Base-by-base conservation (phyloP, 2,113 vertebrate genomes). In the Riparia riparia region DNA sequence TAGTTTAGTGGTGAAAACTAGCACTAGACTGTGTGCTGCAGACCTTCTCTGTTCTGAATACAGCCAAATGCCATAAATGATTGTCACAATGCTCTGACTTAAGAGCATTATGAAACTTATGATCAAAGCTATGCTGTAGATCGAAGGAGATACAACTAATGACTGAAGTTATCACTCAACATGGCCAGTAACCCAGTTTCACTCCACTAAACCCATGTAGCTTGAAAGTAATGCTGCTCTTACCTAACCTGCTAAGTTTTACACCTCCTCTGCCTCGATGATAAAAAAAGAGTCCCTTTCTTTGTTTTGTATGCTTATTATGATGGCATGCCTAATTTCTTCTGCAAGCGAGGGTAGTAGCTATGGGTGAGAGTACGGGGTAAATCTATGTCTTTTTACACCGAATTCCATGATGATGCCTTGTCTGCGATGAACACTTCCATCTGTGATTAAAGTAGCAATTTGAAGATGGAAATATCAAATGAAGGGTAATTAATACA, bases 191-290 rank as follows among this genome's bases (percentile, higher is more conserved):
- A 96, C 77, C 93, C 91, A 96, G 76, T 97, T 96, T 90, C 82
- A 83, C 80, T 89, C 76, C 41, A 65, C 69, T 81, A 31, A 69
- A 89, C 63, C 92, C 82, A 96, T 92, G 63, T 51, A 78, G 51
- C 70, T 77, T 76, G 42, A 64, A 93, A 96, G 93, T 91, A 73
- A 63, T 22, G 9, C 66, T 87, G 54, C 84, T 74, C 80, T 84
- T 79, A 82, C 79, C 93, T 83, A 94, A 86, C 45, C 93, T 87
- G 90, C 80, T 89, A 97, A 97, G 97, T 98, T 98, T 96, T 83
- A 81, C 37, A 91, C 61, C 70, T 93, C 82, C 54, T 72, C 56
- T 82, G 53, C 31, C 61, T 82, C 17, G 4, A 64, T 54, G 57
- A 88, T 39, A 69, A 79, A 57, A 31, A 39, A 77, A 63, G 22